Evolutionary conservation across 2,888 invertebrate genomes (phyloP).

Genomic region (Leistus spinibarbis): DNA sequence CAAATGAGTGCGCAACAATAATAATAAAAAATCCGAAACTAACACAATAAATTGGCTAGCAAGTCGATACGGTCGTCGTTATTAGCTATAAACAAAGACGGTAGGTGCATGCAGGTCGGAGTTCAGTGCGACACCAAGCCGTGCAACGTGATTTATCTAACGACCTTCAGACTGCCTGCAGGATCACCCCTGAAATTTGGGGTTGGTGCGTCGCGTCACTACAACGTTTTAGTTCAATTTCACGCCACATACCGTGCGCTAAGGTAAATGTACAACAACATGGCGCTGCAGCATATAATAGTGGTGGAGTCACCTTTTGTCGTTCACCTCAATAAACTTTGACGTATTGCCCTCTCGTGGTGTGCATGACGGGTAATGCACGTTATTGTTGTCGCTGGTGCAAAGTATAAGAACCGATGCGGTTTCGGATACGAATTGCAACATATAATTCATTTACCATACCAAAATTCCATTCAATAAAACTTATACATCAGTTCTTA

Average conservation of each 20-base stretch:
- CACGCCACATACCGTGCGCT: conserved; percentile 1
- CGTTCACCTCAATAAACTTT: conserved; percentile 7
- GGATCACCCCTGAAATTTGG: neutral
- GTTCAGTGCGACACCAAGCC: conserved; percentile 8
- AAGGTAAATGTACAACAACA: neutral
- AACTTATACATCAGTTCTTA: too few relatives aligned
- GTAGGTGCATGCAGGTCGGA: conserved; percentile 7
- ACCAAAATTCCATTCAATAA: too few relatives aligned
- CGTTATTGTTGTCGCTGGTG: neutral
- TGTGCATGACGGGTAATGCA: neutral
- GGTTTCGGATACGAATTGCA: too few relatives aligned
- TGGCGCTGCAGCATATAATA: neutral
- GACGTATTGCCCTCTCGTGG: conserved; percentile 7
- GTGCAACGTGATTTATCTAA: conserved; percentile 20
- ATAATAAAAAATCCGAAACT: conserved; percentile 30
- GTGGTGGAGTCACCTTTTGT: neutral
- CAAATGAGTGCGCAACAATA: conserved; percentile 33
- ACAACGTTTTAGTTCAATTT: neutral
- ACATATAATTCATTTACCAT: too few relatives aligned
- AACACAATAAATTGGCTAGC: conserved; percentile 23
- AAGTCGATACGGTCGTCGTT: conserved; percentile 26
- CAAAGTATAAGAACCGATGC: neutral
- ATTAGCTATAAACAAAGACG: conserved; percentile 38
- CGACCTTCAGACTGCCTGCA: conserved; percentile 20
- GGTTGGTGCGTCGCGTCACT: neutral